Evolutionary conservation across 2,797 vertebrate genomes (phyloP), one percentile per base, ranked within the genome.

Genomic region (Cirrhinus molitorella): DNA sequence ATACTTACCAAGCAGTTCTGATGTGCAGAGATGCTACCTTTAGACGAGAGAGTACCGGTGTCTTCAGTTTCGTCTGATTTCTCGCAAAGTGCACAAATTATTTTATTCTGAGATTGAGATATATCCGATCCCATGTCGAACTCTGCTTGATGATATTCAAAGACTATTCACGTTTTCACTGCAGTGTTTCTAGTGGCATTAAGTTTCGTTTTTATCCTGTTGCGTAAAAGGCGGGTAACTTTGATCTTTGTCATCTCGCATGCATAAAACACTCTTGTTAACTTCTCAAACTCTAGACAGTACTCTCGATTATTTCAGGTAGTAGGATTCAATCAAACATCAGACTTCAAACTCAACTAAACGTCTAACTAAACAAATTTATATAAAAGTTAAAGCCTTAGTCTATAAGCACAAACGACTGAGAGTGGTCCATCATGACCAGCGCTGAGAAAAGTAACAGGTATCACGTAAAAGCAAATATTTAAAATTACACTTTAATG

Each of bases 1-100:
- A 2, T 4, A 55, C 75, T 90, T 87, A 95, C 94, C 91, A 95
- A 17, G 51, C 94, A 95, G 87, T 95, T 92, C 45, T 94, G 90
- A n/a, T 95, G 94, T 7, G 93, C 94, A 0, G 90, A 89, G 0
- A 92, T 55, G 0, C 40, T 0, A 0, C 73, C 61, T 84, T 94
- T 93, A 0, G 75, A 90, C 0, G 85, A 89, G 2, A 95, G 12
- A 0, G 87, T 0, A 45, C 94, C 94, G 4, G 93, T 95, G 1
- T 1, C 10, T 0, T 1, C 0, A 3, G 88, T 89, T 88, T 95
- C 93, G 0, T 88, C 51, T 6, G 86, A 70, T 3, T 2, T 49
- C 0, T n/a, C 0, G 47, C 94, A 95, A 0, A 95, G 84, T 0
- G 83, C 0, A 19, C 94, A 95, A 0, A 0, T 2, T 75, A 70